Base-by-base conservation (phyloP, 2,113 vertebrate genomes). In the Damaliscus lunatus region DNA sequence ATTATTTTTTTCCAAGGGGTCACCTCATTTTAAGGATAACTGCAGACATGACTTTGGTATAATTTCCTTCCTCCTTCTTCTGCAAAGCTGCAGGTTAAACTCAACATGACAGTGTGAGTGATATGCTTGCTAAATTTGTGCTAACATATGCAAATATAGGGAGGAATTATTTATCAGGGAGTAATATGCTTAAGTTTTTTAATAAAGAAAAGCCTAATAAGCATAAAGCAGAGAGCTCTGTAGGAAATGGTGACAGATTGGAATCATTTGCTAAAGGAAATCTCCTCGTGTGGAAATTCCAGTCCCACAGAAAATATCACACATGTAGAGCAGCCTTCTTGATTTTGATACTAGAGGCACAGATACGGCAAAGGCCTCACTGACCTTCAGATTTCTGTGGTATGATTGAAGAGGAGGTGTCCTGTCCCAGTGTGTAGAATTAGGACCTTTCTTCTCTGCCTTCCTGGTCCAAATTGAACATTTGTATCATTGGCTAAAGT, bases 121-220 rank as follows among this genome's bases (percentile, higher is more conserved):
- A 97, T 92, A 36, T 48, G 14, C 71, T 93, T 90, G 83, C 29
- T 87, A 95, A 88, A 55, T 97, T 94, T 91, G n/a, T 5, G 67
- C 53, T 93, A 97, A 93, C 43, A 74, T 71, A 87, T 94, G 85
- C 59, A 93, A 94, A 97, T 96, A 60, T 93, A 64, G 77, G 95
- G 93, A 96, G 92, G 81, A 91, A 91, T 98, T 94, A 92, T 95
- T 97, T 94, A 89, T 94, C 77, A 89, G 89, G 43, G 48, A 82
- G 55, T 67, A 89, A 96, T 94, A 94, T 6, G 7, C 88, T 96
- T 77, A 71, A 52, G 11, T 19, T 60, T 52, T 93, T 96, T 85
- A 96, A 96, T 92, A 93, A 87, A 82, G 48, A 23, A 71, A 88
- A 53, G 19, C 64, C 59, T 77, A 55, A 94, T 88, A 93, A 93